Evolutionary conservation across 2,888 invertebrate genomes (phyloP).

Genomic region (Scaptomyza flava): DNA sequence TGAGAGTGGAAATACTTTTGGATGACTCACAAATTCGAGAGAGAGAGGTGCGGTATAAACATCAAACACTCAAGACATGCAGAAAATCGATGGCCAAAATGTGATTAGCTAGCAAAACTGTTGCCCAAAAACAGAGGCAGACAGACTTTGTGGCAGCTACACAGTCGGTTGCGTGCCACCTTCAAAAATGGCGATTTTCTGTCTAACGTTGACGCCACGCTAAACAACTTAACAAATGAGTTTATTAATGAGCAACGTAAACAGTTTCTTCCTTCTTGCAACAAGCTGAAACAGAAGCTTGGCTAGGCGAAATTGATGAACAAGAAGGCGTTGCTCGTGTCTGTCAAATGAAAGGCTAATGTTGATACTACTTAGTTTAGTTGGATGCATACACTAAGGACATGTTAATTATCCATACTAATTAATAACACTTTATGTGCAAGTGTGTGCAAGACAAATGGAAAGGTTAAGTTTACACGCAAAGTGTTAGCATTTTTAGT

Average conservation of each 20-base stretch:
- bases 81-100: conserved; percentile 56
- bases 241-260: conserved; percentile 58
- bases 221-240: conserved; percentile 58
- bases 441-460: not conserved
- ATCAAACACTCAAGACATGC: conserved; percentile 12
- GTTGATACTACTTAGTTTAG: conserved; percentile 14
- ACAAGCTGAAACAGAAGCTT: not conserved
- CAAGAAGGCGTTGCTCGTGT: conserved; percentile 20
- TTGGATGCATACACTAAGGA: conserved; percentile 4
- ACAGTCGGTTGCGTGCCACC: conserved; percentile 44
- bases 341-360: not conserved
- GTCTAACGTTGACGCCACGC: conserved; percentile 14
- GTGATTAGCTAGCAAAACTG: conserved; percentile 48
- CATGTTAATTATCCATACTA: conserved; percentile 27
- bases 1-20: conserved; percentile 17
- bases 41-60: conserved; percentile 30
- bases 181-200: conserved; percentile 4
- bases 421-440: not conserved
- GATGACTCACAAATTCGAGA: conserved; percentile 45
- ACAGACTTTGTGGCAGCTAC: not conserved
- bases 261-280: conserved; percentile 24
- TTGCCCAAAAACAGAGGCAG: conserved; percentile 15
- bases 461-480: not conserved
- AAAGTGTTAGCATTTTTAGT: no score
- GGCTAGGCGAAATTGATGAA: conserved; percentile 19